Conservation (phyloP, 2,797 vertebrate genomes). For the Sphenodon punctatus region DNA sequence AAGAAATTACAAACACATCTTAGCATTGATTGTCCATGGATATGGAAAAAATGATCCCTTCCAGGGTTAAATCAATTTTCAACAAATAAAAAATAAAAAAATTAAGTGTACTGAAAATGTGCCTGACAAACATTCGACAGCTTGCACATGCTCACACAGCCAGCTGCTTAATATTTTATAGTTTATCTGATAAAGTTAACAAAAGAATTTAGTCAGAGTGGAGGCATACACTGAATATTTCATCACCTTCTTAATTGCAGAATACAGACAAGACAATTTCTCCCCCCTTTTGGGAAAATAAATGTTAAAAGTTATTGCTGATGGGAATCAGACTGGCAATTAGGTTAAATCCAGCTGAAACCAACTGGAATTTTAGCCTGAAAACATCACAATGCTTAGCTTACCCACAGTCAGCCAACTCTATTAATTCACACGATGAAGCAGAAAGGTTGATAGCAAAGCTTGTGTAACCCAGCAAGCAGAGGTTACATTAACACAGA, state of each 20-base stretch:
- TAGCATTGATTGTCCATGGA: constrained; percentile 18
- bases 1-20: constrained; percentile 31
- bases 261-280: constrained; percentile 67
- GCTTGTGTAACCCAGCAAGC: constrained; percentile 47
- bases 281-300: constrained; percentile 73
- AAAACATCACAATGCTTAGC: constrained; percentile 66
- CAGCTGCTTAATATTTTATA: constrained; percentile 75
- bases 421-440: constrained; percentile 72
- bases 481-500: constrained; percentile 67
- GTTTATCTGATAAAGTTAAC: constrained; percentile 80
- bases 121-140: constrained; percentile 66
- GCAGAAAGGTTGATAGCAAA: constrained; percentile 61
- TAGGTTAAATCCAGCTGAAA: constrained; percentile 76
- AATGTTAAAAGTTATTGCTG: constrained; percentile 77
- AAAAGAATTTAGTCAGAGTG: constrained; percentile 75
- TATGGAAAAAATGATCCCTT: constrained; percentile 42
- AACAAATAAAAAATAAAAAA: too few relatives aligned
- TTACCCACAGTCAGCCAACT: constrained; percentile 48
- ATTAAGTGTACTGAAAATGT: constrained; percentile 58
- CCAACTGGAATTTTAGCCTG: constrained; percentile 65
- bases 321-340: constrained; percentile 75
- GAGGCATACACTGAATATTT: constrained; percentile 78
- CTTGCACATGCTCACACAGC: constrained; percentile 66
- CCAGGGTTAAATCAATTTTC: constrained; percentile 37
- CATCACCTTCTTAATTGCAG: constrained; percentile 77